Percentiles rank a stretch among this genome's conserved stretches.
Conservation (phyloP, 2,888 invertebrate species). For the Sabellastarte sp. region DNA sequence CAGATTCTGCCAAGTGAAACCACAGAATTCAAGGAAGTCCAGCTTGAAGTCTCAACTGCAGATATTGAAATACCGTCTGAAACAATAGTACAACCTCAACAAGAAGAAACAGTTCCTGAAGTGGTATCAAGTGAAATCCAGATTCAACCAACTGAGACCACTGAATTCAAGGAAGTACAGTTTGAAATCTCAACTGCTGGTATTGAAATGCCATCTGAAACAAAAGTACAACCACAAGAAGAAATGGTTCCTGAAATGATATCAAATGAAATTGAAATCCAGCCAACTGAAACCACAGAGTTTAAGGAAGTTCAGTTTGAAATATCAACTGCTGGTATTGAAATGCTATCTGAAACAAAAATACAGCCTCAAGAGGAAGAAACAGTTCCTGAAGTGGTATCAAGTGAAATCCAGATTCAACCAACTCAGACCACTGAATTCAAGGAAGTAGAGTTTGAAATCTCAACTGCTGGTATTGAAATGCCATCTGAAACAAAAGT, state of each 20-base stretch:
- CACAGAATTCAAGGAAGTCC: background rate
- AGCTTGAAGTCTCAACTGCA: background rate
- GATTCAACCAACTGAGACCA: background rate
- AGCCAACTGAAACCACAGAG: background rate
- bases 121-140: background rate
- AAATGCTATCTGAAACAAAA: too few species aligned
- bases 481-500: too few species aligned
- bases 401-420: too few species aligned
- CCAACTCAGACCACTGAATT: slow-evolving; percentile 2
- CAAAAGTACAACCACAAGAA: background rate
- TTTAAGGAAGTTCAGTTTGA: too few species aligned
- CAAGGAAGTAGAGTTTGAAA: slow-evolving; percentile 8
- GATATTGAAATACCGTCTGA: background rate
- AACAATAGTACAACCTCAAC: background rate
- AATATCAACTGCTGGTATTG: too few species aligned
- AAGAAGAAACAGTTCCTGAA: background rate
- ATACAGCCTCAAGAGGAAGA: too few species aligned
- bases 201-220: background rate
- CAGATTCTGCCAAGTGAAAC: background rate
- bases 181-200: background rate
- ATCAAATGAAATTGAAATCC: slow-evolving; percentile 5
- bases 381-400: too few species aligned
- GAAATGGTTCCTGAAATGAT: slow-evolving; percentile 1
- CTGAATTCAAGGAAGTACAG: background rate
- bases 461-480: background rate